phyloP scores from a whole-genome alignment of 2,797 vertebrate species.

The Aulostomus chinensis region DNA sequence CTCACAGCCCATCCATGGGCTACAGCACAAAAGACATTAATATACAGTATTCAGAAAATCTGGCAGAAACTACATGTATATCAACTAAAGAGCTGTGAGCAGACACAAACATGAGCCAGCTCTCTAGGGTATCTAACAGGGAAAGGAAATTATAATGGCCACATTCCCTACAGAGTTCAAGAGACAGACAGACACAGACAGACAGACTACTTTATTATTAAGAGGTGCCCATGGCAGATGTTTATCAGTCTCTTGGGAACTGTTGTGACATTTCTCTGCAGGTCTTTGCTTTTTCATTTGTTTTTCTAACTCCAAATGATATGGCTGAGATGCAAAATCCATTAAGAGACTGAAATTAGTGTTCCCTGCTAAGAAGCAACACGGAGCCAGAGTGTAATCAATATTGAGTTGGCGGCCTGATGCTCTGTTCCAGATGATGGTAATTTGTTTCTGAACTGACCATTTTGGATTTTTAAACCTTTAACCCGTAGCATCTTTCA shows the following conservation, averaged over 20 bases:
- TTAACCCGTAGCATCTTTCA: background rate
- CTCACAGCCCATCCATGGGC: too few species aligned
- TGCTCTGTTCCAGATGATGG: conserved; percentile 32
- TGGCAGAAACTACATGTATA: too few species aligned
- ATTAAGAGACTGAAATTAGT: conserved; percentile 66
- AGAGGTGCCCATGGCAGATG: conserved; percentile 31
- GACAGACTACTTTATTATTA: too few species aligned
- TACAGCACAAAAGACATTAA: too few species aligned
- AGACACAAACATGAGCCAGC: conserved; percentile 45
- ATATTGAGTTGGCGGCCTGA: conserved; percentile 50
- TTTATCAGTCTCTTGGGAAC: conserved; percentile 60
- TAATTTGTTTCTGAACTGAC: conserved; percentile 31
- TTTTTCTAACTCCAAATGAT: conserved; percentile 59
- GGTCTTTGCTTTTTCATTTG: conserved; percentile 61
- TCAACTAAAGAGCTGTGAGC: conserved; percentile 36
- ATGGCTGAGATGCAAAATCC: conserved; percentile 63
- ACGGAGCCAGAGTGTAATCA: conserved; percentile 58
- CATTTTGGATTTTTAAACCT: background rate
- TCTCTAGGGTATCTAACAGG: conserved; percentile 29
- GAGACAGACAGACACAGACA: too few species aligned
- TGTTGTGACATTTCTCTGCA: conserved; percentile 63
- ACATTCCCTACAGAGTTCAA: conserved; percentile 47
- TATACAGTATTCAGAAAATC: too few species aligned
- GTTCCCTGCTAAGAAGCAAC: conserved; percentile 64
- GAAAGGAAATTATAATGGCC: conserved; percentile 41